A percentile compares a stretch with the other conserved stretches of the same genome.
Evolutionary conservation across 2,797 vertebrate species (phyloP).

Genomic region (Emydoidea blandingii): DNA sequence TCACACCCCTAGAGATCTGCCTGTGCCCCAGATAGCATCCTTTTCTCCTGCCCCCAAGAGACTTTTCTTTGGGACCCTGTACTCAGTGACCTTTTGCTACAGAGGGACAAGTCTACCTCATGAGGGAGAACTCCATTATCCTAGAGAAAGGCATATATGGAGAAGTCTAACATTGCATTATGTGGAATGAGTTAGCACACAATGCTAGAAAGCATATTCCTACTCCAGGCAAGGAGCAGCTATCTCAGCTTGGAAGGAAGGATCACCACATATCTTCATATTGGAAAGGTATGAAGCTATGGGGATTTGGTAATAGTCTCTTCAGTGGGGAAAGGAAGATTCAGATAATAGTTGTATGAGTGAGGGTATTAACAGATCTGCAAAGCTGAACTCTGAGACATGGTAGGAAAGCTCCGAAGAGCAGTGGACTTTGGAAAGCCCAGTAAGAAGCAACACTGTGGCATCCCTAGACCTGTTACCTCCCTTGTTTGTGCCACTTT

Average conservation of each 20-base stretch:
- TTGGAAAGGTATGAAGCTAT: no score
- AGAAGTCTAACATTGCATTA: neutral
- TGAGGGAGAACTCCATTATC: neutral
- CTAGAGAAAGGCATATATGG: neutral
- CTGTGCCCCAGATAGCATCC: rapidly evolving
- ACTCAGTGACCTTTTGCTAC: neutral
- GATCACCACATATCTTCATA: neutral
- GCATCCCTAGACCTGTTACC: neutral
- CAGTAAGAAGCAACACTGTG: neutral
- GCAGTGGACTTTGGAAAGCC: neutral
- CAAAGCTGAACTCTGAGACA: neutral
- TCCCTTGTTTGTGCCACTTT: neutral
- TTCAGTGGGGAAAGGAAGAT: neutral
- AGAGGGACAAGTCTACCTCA: neutral
- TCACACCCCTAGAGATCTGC: neutral
- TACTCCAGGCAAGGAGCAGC: no score
- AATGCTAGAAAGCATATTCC: no score
- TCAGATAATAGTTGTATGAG: neutral
- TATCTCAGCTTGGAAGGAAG: neutral
- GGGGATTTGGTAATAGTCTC: neutral
- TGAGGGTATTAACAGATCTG: rapidly evolving
- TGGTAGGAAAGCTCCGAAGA: neutral
- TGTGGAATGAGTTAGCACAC: neutral
- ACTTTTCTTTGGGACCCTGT: neutral
- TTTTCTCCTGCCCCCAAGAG: no score